Conservation (phyloP, 2,113 vertebrate genomes). For the Burhinus oedicnemus region DNA sequence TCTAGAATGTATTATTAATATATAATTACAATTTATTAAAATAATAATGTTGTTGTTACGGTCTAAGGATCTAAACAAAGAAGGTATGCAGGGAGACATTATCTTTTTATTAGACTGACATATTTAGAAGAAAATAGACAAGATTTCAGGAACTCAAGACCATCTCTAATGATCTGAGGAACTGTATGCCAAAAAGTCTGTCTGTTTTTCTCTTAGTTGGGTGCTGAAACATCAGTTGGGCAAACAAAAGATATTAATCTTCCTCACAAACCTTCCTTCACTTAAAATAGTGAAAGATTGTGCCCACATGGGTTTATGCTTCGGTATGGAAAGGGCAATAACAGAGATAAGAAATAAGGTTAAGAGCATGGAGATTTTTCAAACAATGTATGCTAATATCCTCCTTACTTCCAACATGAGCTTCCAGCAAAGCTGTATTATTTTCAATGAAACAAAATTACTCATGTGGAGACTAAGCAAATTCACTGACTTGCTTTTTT, state of each 20-base stretch:
- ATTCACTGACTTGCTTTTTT: constrained; percentile 23
- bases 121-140: not conserved
- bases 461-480: constrained; percentile 17
- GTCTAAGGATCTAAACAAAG: constrained; percentile 4
- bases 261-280: not conserved
- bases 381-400: constrained; percentile 26
- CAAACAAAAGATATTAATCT: constrained; percentile 20
- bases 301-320: not conserved
- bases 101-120: not conserved
- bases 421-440: constrained; percentile 25
- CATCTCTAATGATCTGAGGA: not conserved
- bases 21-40: not conserved
- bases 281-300: constrained; percentile 10
- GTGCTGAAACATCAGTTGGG: not conserved
- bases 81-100: not conserved
- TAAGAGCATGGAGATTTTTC: constrained; percentile 28
- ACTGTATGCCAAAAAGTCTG: not conserved
- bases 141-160: not conserved
- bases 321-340: not conserved
- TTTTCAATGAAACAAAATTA: constrained; percentile 37
- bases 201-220: not conserved
- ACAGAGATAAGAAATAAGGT: constrained; percentile 31
- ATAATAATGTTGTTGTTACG: not conserved
- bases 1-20: not conserved
- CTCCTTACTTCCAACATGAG: constrained; percentile 1